These are phyloP conservation scores for Lepeophtheirus salmonis DNA, from an alignment of 1,140 invertebrate genomes.

Conservation along the genomic window DNA sequence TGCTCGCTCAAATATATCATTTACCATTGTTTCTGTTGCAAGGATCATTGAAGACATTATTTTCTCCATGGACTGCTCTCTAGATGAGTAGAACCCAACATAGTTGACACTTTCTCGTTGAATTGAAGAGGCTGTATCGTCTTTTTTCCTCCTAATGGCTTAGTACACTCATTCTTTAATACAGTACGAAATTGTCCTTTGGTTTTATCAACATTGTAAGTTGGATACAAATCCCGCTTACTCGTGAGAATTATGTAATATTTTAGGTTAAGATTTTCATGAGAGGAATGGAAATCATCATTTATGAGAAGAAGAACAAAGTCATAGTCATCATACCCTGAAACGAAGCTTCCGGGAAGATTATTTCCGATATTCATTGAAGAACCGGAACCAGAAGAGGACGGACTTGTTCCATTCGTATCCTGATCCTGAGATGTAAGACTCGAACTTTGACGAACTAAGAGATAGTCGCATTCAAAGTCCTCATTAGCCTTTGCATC, in stretches of 20 bases:
- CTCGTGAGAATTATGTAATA: slow-evolving; percentile 53
- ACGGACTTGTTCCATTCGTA: slow-evolving; percentile 4
- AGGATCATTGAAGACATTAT: slow-evolving; percentile 29
- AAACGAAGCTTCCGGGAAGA: slow-evolving; percentile 19
- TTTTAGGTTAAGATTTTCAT: slow-evolving; percentile 37
- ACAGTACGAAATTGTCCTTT: slow-evolving; percentile 44
- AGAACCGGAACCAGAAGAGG: slow-evolving; percentile 15
- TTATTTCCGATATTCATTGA: slow-evolving; percentile 1
- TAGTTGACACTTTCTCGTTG: slow-evolving; percentile 46
- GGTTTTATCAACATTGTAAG: slow-evolving; percentile 40
- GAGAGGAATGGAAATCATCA: slow-evolving; percentile 24
- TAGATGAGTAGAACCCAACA: slow-evolving; percentile 50
- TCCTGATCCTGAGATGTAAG: slow-evolving; percentile 6
- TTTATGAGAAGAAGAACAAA: slow-evolving; percentile 26
- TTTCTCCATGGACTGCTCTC: slow-evolving; percentile 49
- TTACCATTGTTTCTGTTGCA: neutral
- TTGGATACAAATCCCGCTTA: slow-evolving; percentile 46
- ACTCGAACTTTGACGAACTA: slow-evolving; percentile 18
- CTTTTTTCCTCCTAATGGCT: neutral
- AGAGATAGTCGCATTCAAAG: neutral
- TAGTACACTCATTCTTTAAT: slow-evolving; percentile 26
- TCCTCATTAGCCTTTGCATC: slow-evolving; percentile 8
- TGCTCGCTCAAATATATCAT: neutral
- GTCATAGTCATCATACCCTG: slow-evolving; percentile 22
- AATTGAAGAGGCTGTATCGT: no score